Evolutionary conservation across 2,113 vertebrate genomes (phyloP), one percentile per base, ranked within the genome.

Genomic region (Tetrao urogallus): DNA sequence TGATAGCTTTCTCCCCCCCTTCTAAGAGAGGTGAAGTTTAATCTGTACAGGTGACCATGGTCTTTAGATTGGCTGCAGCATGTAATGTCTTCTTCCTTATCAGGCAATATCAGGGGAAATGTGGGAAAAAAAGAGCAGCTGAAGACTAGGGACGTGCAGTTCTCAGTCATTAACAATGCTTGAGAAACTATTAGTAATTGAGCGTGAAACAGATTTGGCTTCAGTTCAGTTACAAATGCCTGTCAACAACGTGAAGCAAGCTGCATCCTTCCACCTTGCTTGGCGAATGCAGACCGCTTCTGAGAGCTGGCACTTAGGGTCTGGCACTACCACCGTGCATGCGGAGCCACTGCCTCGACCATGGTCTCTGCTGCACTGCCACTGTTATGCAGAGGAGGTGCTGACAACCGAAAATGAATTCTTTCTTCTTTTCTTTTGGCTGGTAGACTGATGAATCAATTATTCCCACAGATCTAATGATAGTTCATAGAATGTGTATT

Each of bases 381-480:
- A 0, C 1, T 43, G 13, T 15, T 76, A 30, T 16, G 47, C 36
- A 54, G 17, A 65, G 13, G 8, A 32, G 54, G 3, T 25, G 8
- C 14, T 88, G 70, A 40, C 2, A 1, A 52, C 10, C 13, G 25
- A 67, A 60, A 93, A 10, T 6, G 0, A 80, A 14, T 84, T 56
- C 0, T 90, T 83, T 80, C 2, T 40, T 78, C 52, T 86, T 86
- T 83, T 50, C 40, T 82, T 80, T 71, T 0, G 1, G 15, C 34
- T 74, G 11, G 28, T 75, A 47, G 72, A 61, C 50, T 0, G 5
- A 74, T 57, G 69, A 78, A 43, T 58, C 52, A 72, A 25, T 94
- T 92, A 61, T 93, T 94, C 89, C 76, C 52, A 61, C 80, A 69
- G 70, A 32, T 90, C 47, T 93, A 84, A 94, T 90, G 88, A 30